Conservation (phyloP, 2,113 vertebrate species). For the Odocoileus virginianus region DNA sequence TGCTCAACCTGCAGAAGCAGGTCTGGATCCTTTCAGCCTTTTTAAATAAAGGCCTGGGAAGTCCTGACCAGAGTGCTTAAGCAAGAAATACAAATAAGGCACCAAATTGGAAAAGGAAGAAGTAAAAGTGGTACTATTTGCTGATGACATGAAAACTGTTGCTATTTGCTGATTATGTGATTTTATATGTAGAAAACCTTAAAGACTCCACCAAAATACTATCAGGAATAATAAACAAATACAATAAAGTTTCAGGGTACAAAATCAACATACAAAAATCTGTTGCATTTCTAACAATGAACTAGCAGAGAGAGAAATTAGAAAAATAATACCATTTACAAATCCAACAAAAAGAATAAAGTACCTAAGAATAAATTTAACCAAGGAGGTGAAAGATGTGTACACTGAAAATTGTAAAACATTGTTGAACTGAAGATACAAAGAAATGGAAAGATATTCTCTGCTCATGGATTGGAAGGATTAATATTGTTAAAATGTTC, state of each 20-base stretch:
- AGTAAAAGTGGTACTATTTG: background rate
- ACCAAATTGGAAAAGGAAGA: background rate
- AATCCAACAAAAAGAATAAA: background rate
- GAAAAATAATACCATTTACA: background rate
- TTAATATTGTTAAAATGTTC: background rate
- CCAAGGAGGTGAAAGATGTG: background rate
- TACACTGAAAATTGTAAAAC: background rate
- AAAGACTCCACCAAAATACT: background rate
- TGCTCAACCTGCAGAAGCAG: background rate
- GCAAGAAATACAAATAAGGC: background rate
- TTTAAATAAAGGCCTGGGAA: background rate
- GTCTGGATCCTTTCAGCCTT: background rate
- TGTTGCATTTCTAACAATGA: background rate
- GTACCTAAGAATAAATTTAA: background rate
- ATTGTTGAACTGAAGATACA: background rate
- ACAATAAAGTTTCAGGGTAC: background rate
- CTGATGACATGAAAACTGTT: background rate
- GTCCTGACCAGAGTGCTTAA: background rate
- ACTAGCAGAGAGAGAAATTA: background rate
- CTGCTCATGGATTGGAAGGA: background rate
- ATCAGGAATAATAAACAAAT: background rate
- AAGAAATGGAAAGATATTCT: background rate
- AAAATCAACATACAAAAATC: background rate
- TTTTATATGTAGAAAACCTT: background rate
- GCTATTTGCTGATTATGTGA: background rate